Evolutionary conservation across 2,888 invertebrate genomes (phyloP), one percentile per base, ranked within the genome.

Genomic region (Flexamia atlantica): DNA sequence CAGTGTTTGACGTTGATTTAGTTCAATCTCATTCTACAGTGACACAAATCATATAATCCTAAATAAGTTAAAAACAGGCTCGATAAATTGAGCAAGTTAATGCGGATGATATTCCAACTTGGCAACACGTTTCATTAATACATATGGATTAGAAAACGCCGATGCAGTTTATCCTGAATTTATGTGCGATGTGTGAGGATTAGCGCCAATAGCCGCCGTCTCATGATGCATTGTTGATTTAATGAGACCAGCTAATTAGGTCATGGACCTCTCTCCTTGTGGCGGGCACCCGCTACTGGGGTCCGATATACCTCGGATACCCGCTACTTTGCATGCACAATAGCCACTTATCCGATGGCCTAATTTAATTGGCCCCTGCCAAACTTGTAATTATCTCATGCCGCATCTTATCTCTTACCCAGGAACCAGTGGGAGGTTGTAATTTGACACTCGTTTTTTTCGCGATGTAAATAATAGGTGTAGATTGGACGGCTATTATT

Each of bases 351-450:
- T 14, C 3, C 64, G 28, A 64, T 64, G 28, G 64, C 17, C 64
- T 64, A 64, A 64, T 64, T 64, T 64, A 64, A 64, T 64, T 64
- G 64, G 64, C 14, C 17, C 23, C 64, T 64, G 25, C 64, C 64
- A 14, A 64, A 64, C 64, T 17, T 28, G 28, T 30, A 64, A 30
- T 64, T 28, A 64, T 12, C 25, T 4, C 53, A 20, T 4, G 30
- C 30, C 28, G 28, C 7, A 28, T 23, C 28, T 64, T 23, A 57
- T 57, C 64, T 64, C 28, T 57, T n/a, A 12, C 4, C 60, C 60
- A 60, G n/a, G 25, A 60, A 60, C 25, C 25, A 28, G 64, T 57
- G 57, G 57, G 20, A 23, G 53, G 57, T 57, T 57, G 57, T 57
- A 57, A 57, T 57, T 57, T 57, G 57, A 57, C 57, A 57, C 20